Percentiles rank a stretch among this genome's conserved stretches.
phyloP scores from a whole-genome alignment of 2,113 vertebrate genomes.

The Baryphthengus martii region DNA sequence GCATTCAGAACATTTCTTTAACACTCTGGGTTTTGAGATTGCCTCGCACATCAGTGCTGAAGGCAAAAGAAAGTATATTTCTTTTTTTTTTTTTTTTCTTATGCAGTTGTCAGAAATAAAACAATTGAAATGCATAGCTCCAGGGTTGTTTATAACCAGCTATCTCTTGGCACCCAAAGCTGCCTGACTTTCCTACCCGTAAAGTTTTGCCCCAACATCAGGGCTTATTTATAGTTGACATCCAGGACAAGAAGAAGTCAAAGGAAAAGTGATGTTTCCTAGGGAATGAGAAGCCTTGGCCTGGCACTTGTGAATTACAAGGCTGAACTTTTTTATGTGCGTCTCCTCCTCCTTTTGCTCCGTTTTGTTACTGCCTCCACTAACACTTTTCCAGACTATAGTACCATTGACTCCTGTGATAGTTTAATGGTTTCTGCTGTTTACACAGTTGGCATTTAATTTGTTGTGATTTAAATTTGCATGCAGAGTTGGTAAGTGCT shows the following conservation, averaged over 20 bases:
- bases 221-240: conserved; percentile 33
- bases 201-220: neutral
- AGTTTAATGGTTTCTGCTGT: conserved; percentile 77
- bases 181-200: neutral
- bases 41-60: neutral
- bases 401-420: conserved; percentile 73
- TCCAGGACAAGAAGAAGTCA: conserved; percentile 37
- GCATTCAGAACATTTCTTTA: neutral
- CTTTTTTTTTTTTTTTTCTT: neutral
- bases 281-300: conserved; percentile 36
- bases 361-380: conserved; percentile 65
- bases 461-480: conserved; percentile 78
- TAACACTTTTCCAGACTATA: conserved; percentile 70
- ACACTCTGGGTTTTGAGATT: neutral
- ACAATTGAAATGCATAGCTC: neutral
- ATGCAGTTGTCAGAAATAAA: neutral
- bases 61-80: neutral
- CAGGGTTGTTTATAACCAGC: neutral
- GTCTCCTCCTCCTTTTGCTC: conserved; percentile 72
- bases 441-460: conserved; percentile 82
- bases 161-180: neutral
- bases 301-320: conserved; percentile 61
- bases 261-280: conserved; percentile 58
- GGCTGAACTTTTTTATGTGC: conserved; percentile 48
- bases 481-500: conserved; percentile 68